A percentile compares a stretch with the other conserved stretches of the same genome.
These are phyloP conservation scores for Prostheceraeus crozeri DNA, from an alignment of 2,888 invertebrate genomes.

Conservation along the genomic window DNA sequence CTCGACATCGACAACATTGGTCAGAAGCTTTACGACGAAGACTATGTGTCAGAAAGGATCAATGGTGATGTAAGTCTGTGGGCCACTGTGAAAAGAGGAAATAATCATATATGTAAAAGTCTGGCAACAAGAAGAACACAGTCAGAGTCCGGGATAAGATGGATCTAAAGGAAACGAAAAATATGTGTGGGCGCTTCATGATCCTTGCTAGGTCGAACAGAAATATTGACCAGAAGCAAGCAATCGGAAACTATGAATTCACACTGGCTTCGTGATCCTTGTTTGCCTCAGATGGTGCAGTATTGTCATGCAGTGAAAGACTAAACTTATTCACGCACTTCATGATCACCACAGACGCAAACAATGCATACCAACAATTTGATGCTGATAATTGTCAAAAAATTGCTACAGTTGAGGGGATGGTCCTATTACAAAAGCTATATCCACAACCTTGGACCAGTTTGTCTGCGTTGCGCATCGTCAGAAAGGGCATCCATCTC, in stretches of 20 bases:
- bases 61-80: constrained; percentile 40
- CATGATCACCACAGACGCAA: constrained; percentile 15
- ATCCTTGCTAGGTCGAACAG: constrained; percentile 36
- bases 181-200: constrained; percentile 35
- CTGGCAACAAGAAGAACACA: constrained; percentile 36
- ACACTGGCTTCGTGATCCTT: constrained; percentile 32
- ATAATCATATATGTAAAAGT: constrained; percentile 38
- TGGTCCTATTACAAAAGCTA: constrained; percentile 35
- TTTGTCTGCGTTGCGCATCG: constrained; percentile 31
- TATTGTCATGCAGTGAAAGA: constrained; percentile 26
- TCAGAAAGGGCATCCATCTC: constrained; percentile 31
- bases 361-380: neutral
- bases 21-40: constrained; percentile 40
- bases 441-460: neutral
- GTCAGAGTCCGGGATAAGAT: constrained; percentile 37
- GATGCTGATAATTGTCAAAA: constrained; percentile 7
- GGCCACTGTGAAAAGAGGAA: constrained; percentile 36
- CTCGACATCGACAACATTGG: constrained; percentile 39
- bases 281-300: constrained; percentile 32
- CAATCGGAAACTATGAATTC: constrained; percentile 27
- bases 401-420: constrained; percentile 36
- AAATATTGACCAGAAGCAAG: constrained; percentile 35
- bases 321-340: constrained; percentile 32
- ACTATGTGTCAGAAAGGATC: constrained; percentile 40
- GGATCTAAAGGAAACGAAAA: constrained; percentile 38